phyloP scores from a whole-genome alignment of 2,113 vertebrate species.

The Apus apus region DNA sequence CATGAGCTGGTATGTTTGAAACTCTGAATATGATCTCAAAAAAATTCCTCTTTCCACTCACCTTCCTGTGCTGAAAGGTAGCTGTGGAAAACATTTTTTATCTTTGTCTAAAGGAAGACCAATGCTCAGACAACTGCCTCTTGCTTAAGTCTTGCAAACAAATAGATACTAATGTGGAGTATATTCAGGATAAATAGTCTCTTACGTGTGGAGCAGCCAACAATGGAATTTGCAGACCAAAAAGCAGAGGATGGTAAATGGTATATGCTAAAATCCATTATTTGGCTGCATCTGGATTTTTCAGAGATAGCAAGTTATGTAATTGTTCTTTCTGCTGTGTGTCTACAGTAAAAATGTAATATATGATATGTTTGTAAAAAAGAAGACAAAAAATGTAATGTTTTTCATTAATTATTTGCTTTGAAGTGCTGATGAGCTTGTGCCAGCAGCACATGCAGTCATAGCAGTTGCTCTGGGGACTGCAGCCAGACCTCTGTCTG shows the following conservation, averaged over 20 bases:
- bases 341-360: background rate
- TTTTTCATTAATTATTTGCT: background rate
- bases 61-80: background rate
- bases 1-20: constrained; percentile 28
- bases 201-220: background rate
- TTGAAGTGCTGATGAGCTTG: background rate
- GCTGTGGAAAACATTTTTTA: background rate
- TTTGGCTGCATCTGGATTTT: background rate
- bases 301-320: background rate
- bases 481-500: background rate
- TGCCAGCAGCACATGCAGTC: background rate
- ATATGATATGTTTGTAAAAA: background rate
- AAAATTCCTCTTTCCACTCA: background rate
- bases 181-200: background rate
- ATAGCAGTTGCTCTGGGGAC: background rate
- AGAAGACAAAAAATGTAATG: background rate
- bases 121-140: background rate
- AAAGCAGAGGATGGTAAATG: background rate
- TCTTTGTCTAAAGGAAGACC: background rate
- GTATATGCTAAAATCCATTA: background rate
- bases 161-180: background rate
- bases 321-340: background rate
- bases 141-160: background rate
- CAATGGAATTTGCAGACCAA: background rate
- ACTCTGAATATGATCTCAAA: constrained; percentile 5